These are phyloP conservation scores for Microcebus ravelobensis DNA, from an alignment of 2,113 vertebrate species.

Conservation along the genomic window DNA sequence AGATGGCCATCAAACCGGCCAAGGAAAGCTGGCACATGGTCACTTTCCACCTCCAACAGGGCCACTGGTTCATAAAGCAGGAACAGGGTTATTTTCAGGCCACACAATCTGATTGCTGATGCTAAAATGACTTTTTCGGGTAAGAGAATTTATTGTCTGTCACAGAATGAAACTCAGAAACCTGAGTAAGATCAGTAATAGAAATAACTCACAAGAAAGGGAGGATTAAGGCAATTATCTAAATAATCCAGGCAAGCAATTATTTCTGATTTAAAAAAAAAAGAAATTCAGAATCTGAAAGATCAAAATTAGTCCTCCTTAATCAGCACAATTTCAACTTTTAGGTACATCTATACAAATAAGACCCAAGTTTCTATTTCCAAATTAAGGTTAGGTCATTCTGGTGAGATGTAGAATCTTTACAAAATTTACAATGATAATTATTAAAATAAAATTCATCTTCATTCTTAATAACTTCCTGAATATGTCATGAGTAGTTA, in stretches of 20 bases:
- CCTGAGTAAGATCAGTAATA: neutral
- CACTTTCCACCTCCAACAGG: neutral
- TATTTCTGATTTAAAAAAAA: neutral
- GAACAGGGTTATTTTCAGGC: neutral
- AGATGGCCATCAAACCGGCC: too few species aligned
- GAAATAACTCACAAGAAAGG: neutral
- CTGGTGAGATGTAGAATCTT: neutral
- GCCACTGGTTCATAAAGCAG: neutral
- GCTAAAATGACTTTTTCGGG: neutral
- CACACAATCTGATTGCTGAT: neutral
- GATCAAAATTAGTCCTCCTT: neutral
- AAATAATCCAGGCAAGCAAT: neutral
- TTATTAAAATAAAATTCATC: neutral
- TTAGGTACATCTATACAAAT: neutral
- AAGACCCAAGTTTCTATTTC: neutral
- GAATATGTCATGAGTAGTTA: neutral
- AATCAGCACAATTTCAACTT: neutral
- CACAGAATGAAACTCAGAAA: neutral
- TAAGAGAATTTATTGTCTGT: neutral
- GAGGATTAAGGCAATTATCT: neutral
- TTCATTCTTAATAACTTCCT: neutral
- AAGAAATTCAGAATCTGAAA: neutral
- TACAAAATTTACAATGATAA: neutral
- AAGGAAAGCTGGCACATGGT: accelerated
- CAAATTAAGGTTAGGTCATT: neutral